A percentile compares a stretch with the other conserved stretches of the same genome.
Evolutionary conservation across 1,140 invertebrate species (phyloP).

Genomic region (Penaeus vannamei): DNA sequence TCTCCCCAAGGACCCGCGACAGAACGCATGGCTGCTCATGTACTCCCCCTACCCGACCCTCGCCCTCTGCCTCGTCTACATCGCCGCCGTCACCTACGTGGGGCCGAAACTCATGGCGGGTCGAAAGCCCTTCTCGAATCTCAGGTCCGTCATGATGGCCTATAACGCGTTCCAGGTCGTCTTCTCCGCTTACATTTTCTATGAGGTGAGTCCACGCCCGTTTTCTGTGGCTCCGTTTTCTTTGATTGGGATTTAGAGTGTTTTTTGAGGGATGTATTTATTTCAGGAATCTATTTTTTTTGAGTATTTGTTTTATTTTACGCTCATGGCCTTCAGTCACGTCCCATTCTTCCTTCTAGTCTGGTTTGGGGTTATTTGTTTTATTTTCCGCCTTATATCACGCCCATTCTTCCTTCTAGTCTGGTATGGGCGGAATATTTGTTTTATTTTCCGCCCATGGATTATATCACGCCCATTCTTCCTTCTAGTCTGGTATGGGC

Average conservation of each 20-base stretch:
- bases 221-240: neutral
- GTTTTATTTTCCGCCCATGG: too few relatives aligned
- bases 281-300: too few relatives aligned
- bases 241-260: too few relatives aligned
- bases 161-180: slow-evolving; percentile 50
- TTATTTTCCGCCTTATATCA: too few relatives aligned
- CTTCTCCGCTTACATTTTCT: slow-evolving; percentile 43
- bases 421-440: slow-evolving; percentile 54
- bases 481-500: slow-evolving; percentile 50
- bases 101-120: slow-evolving; percentile 20
- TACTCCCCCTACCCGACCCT: neutral
- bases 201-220: slow-evolving; percentile 13
- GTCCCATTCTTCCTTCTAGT: neutral
- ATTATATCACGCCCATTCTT: neutral
- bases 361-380: too few relatives aligned
- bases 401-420: slow-evolving; percentile 41
- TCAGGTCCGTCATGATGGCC: slow-evolving; percentile 40
- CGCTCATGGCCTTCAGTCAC: too few relatives aligned
- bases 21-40: slow-evolving; percentile 39
- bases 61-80: slow-evolving; percentile 21
- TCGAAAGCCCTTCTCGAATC: slow-evolving; percentile 21
- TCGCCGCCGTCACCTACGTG: slow-evolving; percentile 31
- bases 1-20: slow-evolving; percentile 16
- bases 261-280: too few relatives aligned
- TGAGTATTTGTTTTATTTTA: too few relatives aligned